Conservation (phyloP, 2,797 vertebrate genomes). For the Myotis planiceps region DNA sequence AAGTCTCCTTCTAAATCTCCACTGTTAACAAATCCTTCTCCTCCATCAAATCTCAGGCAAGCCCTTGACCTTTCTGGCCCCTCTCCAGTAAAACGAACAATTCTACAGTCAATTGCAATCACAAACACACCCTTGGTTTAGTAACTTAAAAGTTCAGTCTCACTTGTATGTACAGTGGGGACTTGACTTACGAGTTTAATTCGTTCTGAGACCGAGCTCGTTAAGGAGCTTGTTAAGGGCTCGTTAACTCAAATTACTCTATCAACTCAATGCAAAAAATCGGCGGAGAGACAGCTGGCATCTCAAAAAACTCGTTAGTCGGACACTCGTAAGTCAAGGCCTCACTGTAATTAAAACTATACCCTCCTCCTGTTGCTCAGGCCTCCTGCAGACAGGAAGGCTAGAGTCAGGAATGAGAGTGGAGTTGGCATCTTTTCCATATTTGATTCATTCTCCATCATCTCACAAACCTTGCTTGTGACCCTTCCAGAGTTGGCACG, state of each 20-base stretch:
- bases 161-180: no score
- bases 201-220: no score
- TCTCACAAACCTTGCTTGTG: background rate
- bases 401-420: background rate
- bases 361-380: background rate
- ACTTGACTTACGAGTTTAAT: no score
- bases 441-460: background rate
- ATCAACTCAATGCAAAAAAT: no score
- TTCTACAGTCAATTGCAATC: background rate
- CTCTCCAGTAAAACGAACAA: background rate
- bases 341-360: background rate
- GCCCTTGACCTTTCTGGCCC: background rate
- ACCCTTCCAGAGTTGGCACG: background rate
- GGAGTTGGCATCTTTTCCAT: background rate
- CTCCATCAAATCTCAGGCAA: background rate
- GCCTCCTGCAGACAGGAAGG: background rate
- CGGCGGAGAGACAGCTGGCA: no score
- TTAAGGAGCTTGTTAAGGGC: no score
- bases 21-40: background rate
- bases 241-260: no score
- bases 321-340: no score
- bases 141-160: background rate
- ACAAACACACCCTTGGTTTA: background rate
- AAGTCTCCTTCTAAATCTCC: background rate
- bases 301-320: no score